phyloP scores from a whole-genome alignment of 1,140 invertebrate genomes.

The Drosophila persimilis region DNA sequence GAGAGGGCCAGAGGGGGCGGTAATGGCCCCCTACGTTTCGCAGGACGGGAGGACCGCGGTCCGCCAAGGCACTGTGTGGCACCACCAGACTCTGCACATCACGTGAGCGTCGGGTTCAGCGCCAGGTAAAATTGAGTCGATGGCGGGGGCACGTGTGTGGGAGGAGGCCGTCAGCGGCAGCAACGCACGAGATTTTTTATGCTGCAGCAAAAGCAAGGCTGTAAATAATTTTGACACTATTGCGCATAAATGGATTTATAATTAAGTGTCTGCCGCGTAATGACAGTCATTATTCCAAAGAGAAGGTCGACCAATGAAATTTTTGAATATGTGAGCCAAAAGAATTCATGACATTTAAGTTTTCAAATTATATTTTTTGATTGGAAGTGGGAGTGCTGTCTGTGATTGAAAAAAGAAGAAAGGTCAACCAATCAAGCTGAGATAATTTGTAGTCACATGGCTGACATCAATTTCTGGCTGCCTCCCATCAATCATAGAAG shows the following conservation, averaged over 20 bases:
- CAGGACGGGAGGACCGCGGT: no score
- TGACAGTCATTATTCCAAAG: constrained; percentile 31
- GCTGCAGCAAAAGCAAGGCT: constrained; percentile 13
- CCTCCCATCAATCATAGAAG: constrained; percentile 37
- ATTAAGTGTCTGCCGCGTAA: constrained; percentile 33
- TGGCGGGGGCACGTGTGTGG: no score
- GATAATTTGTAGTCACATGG: constrained; percentile 32
- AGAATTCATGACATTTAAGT: constrained; percentile 14
- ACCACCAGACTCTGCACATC: no score
- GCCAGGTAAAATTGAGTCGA: no score
- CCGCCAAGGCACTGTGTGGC: no score
- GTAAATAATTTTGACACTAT: constrained; percentile 59
- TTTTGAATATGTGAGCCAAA: background rate
- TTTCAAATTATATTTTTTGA: background rate
- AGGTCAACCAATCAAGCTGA: constrained; percentile 24
- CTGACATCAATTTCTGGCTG: constrained; percentile 4
- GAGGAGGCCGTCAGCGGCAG: no score
- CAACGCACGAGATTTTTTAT: constrained; percentile 15
- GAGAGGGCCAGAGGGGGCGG: no score
- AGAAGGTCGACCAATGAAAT: constrained; percentile 26
- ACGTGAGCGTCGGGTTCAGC: no score
- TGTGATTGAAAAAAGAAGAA: background rate
- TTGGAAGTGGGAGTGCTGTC: no score
- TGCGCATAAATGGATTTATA: constrained; percentile 38
- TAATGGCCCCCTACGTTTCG: no score